phyloP scores from a whole-genome alignment of 2,888 invertebrate genomes.

The Cryptocephalus moraei region DNA sequence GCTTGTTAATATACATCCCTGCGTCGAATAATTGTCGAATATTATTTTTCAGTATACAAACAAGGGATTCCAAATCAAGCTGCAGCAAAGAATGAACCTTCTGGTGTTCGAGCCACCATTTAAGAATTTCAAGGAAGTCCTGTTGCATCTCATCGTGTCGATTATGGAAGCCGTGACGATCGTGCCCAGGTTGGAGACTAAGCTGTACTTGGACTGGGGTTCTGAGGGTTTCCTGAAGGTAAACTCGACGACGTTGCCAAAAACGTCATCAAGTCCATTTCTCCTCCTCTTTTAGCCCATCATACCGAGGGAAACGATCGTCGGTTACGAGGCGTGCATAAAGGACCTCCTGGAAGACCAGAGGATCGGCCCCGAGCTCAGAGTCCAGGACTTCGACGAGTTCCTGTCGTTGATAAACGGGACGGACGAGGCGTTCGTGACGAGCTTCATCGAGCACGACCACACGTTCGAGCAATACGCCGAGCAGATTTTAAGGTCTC shows the following conservation, averaged over 20 bases:
- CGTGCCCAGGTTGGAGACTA: constrained; percentile 70
- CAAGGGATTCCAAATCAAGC: constrained; percentile 57
- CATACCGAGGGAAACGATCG: constrained; percentile 59
- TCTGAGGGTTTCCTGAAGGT: constrained; percentile 28
- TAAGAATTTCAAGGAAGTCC: constrained; percentile 58
- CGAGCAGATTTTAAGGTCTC: constrained; percentile 37
- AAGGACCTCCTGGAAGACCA: constrained; percentile 57
- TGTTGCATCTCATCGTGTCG: constrained; percentile 62
- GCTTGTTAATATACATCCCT: no score
- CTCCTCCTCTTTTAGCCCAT: constrained; percentile 61
- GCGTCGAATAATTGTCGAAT: no score
- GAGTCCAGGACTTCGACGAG: constrained; percentile 70
- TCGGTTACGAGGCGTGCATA: constrained; percentile 51
- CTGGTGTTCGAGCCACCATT: constrained; percentile 67
- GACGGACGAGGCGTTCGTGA: constrained; percentile 54
- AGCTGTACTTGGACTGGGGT: constrained; percentile 58
- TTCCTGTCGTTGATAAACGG: constrained; percentile 69
- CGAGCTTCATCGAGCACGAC: constrained; percentile 54
- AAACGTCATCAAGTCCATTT: no score
- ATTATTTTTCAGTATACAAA: constrained; percentile 47
- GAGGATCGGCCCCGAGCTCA: constrained; percentile 60
- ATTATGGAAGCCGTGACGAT: constrained; percentile 62
- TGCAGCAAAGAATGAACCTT: constrained; percentile 48
- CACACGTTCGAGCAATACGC: constrained; percentile 57
- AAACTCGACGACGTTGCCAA: neutral